Evolutionary conservation across 2,113 vertebrate genomes (phyloP).

Genomic region (Podarcis cretensis): DNA sequence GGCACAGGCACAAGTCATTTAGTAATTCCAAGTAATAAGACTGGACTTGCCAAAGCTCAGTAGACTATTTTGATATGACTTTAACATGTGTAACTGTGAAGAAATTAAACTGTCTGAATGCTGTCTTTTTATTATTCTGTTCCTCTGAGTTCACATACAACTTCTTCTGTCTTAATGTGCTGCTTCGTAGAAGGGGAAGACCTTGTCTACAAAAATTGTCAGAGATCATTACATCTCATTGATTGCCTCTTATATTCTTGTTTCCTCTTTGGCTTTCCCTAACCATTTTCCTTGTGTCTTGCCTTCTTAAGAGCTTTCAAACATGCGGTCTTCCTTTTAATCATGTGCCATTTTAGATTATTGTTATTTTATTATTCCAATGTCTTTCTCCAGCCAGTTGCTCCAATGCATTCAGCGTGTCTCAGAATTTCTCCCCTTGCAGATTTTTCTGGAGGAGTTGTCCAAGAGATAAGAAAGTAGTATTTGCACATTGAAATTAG

Average conservation of each 20-base stretch:
- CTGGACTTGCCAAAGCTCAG: not conserved
- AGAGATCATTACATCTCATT: not conserved
- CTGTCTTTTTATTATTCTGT: not conserved
- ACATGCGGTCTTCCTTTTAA: not conserved
- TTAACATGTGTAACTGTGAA: not conserved
- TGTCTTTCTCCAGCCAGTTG: not conserved
- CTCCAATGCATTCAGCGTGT: not conserved
- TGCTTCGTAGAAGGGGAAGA: not conserved
- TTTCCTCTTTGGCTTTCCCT: not conserved
- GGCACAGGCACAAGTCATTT: not conserved
- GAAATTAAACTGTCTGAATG: not conserved
- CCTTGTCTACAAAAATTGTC: not conserved
- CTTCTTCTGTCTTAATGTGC: not conserved
- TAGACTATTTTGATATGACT: not conserved
- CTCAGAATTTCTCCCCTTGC: not conserved
- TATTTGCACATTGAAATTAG: not conserved
- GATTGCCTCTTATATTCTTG: not conserved
- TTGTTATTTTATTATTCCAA: too few species aligned
- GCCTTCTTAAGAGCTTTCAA: not conserved
- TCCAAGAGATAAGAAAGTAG: not conserved
- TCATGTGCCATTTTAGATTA: too few species aligned
- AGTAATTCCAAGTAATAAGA: not conserved
- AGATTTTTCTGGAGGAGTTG: not conserved
- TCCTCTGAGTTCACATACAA: not conserved
- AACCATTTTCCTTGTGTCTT: not conserved